Base-by-base conservation (phyloP, 1,140 invertebrate species). In the Penaeus chinensis region DNA sequence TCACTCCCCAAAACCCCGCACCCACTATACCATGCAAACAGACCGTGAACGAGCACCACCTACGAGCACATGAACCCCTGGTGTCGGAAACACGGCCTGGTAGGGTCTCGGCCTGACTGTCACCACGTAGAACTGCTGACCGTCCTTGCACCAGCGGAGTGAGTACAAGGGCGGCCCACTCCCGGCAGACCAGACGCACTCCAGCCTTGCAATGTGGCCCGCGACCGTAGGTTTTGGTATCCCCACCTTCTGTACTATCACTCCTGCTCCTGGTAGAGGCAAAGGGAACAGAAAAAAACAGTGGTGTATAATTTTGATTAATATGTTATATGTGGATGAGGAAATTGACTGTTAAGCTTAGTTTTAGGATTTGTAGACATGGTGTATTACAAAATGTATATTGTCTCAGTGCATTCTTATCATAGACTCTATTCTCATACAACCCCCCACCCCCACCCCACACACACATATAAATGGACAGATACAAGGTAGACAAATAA, bases 161-260 rank as follows among this genome's bases (percentile, higher is more conserved):
- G 76, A 69, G 78, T 85, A 85, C 27, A 85, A 37, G 22, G 84
- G 84, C 20, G 84, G 78, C 5, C 84, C 84, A 66, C 84, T 85
- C 27, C 84, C 84, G 13, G 62, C 61, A 3, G 84, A 85, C 84
- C 84, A 85, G 27, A 24, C 7, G 62, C 84, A 85, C 65, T 69
- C 63, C 27, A 85, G 77, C 47, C 65, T 63, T 18, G 65, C 77
- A 0, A 66, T 8, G 24, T 76, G 76, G 10, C 84, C 84, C 0
- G 78, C 60, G 47, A 85, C 22, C 4, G 63, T 62, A 4, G 76
- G 84, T 13, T 24, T 42, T 3, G 62, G 62, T 22, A 65, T 54
- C 7, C 27, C 63, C 47, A 85, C 63, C 77, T 66, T 32, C 63
- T 85, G 84, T 18, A 85, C 84, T 5, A 85, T 62, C 22, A 85